phyloP scores from a whole-genome alignment of 2,113 vertebrate genomes.

The Xiphias gladius region DNA sequence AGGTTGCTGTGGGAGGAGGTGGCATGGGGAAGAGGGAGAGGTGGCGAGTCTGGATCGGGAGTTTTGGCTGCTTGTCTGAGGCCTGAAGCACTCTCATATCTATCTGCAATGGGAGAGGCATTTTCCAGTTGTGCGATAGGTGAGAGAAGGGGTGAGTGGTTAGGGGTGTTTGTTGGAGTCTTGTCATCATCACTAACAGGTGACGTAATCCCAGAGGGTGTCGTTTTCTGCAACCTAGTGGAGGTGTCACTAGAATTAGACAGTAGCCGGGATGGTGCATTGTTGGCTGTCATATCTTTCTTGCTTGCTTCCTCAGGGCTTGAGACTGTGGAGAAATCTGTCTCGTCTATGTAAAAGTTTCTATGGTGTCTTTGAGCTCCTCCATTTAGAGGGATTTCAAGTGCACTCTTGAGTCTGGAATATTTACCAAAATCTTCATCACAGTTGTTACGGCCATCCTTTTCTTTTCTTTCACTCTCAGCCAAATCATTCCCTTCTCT shows the following conservation, averaged over 20 bases:
- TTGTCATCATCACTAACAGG: slow-evolving; percentile 61
- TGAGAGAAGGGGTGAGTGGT: slow-evolving; percentile 36
- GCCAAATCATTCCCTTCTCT: not conserved
- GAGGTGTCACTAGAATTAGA: slow-evolving; percentile 25
- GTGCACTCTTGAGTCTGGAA: slow-evolving; percentile 31
- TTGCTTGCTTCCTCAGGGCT: slow-evolving; percentile 22
- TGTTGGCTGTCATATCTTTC: not conserved
- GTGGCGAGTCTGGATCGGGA: not conserved
- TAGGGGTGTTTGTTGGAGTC: slow-evolving; percentile 75
- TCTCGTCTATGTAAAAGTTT: slow-evolving; percentile 66
- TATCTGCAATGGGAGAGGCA: not conserved
- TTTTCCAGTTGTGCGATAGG: not conserved
- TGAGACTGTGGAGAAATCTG: slow-evolving; percentile 61
- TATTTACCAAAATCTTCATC: slow-evolving; percentile 36
- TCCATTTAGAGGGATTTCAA: slow-evolving; percentile 54
- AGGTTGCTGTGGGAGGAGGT: slow-evolving; percentile 32
- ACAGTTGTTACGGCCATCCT: not conserved
- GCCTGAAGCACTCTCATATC: slow-evolving; percentile 5
- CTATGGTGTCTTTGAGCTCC: not conserved
- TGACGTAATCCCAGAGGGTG: not conserved
- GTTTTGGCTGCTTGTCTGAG: not conserved
- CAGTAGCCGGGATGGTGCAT: not conserved
- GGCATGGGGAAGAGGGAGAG: not conserved
- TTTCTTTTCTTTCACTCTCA: slow-evolving; percentile 22
- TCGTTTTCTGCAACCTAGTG: slow-evolving; percentile 3